Evolutionary conservation across 2,888 invertebrate genomes (phyloP).

Genomic region (Agrotis puta): DNA sequence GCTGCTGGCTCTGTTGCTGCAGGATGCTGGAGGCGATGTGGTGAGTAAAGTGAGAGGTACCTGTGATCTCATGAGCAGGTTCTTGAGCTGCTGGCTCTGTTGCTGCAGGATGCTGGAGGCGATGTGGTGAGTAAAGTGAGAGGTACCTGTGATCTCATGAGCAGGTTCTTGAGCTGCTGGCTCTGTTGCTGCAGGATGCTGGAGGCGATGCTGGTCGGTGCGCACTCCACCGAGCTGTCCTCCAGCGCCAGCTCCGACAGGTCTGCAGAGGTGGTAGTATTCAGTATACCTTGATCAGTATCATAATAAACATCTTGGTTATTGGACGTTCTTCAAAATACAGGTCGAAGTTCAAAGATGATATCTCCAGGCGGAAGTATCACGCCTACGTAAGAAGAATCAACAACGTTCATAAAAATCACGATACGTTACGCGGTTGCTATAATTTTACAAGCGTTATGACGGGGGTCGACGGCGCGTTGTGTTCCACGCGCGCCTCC

Average conservation of each 20-base stretch:
- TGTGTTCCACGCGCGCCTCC: too few species aligned
- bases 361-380: too few species aligned
- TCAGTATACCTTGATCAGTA: too few species aligned
- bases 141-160: conserved; percentile 85
- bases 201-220: conserved; percentile 73
- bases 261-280: conserved; percentile 57
- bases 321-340: too few species aligned
- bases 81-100: conserved; percentile 89
- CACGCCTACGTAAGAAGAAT: too few species aligned
- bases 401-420: too few species aligned
- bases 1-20: conserved; percentile 88
- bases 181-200: conserved; percentile 88
- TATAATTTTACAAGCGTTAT: too few species aligned
- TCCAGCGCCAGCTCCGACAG: conserved; percentile 75
- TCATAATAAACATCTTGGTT: too few species aligned
- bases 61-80: conserved; percentile 86
- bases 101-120: conserved; percentile 85
- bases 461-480: too few species aligned
- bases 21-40: conserved; percentile 80
- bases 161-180: conserved; percentile 87
- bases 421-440: too few species aligned
- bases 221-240: conserved; percentile 70
- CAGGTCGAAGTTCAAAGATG: too few species aligned
- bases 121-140: too few species aligned
- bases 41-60: conserved; percentile 61